A percentile compares a stretch with the other conserved stretches of the same genome.
These are phyloP conservation scores for Neodiprion fabricii DNA, from an alignment of 1,140 invertebrate species.

Conservation along the genomic window DNA sequence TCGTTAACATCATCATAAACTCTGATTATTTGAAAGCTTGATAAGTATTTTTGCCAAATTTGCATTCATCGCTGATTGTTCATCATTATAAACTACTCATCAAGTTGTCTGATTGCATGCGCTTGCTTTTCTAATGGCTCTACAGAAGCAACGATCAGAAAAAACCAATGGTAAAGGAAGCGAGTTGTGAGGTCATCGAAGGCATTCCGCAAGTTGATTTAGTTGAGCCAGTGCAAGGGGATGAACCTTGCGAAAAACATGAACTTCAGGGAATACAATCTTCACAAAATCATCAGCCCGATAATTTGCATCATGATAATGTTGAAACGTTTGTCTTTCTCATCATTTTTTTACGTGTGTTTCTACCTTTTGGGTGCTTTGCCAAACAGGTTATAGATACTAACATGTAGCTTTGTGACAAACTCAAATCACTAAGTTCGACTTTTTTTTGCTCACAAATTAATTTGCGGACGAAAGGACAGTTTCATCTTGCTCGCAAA, in stretches of 20 bases:
- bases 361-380: neutral
- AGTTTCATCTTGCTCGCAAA: too few species aligned
- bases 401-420: neutral
- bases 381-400: neutral
- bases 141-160: neutral
- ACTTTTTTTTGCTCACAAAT: neutral
- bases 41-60: neutral
- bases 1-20: neutral
- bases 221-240: neutral
- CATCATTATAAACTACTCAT: too few species aligned
- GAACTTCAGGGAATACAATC: neutral
- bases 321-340: constrained; percentile 6
- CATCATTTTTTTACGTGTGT: constrained; percentile 8
- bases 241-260: neutral
- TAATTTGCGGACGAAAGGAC: neutral
- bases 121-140: constrained; percentile 5
- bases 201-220: constrained; percentile 3
- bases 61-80: neutral
- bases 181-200: neutral
- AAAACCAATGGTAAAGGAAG: neutral
- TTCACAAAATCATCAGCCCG: neutral
- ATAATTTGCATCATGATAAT: neutral
- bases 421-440: neutral
- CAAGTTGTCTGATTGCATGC: neutral
- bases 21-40: too few species aligned